Evolutionary conservation across 2,888 invertebrate species (phyloP), one percentile per base, ranked within the genome.

Genomic region (Amorpha juglandis): DNA sequence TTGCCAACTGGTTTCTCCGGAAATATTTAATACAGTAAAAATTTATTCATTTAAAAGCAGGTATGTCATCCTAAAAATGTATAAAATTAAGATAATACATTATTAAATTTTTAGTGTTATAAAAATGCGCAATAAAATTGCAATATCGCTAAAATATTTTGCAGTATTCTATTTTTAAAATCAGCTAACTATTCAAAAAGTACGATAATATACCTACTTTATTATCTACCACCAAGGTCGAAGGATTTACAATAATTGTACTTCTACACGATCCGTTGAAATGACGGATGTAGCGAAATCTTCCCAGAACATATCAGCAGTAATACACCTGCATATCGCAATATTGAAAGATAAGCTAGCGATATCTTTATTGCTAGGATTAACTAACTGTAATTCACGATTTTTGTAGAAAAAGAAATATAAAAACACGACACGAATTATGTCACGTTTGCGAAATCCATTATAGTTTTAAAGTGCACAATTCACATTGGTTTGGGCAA

Each of bases 291-390:
- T 3, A 19, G 19, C 38, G 12, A 58, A 42, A 58, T 42, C 14
- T 8, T 52, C 12, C 58, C 58, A 4, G 38, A 16, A 19, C 11
- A 19, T 8, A 19, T 11, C 11, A 19, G n/a, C n/a, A 14, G 53
- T 33, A 53, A 19, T 35, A 42, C 16, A 38, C n/a, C 8, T 16
- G 16, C 19, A 55, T 45, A 27, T 47, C 27, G 19, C 19, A 58
- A 0, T 6, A 12, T 7, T 1, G 38, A 6, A 11, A 58, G 58
- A 58, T 58, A 58, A 58, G 58, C 42, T 7, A 11, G 19, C 16
- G 8, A 47, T 63, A 63, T 63, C 62, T 63, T 63, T 63, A 63
- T 27, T 27, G 27, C 27, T 33, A 12, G 62, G 47, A 63, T 63
- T 63, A 63, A 11, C n/a, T 21, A 47, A n/a, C n/a, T 45, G 1